Percentiles rank a stretch among this genome's conserved stretches.
phyloP scores from a whole-genome alignment of 2,888 invertebrate genomes.

The Furcula furcula region DNA sequence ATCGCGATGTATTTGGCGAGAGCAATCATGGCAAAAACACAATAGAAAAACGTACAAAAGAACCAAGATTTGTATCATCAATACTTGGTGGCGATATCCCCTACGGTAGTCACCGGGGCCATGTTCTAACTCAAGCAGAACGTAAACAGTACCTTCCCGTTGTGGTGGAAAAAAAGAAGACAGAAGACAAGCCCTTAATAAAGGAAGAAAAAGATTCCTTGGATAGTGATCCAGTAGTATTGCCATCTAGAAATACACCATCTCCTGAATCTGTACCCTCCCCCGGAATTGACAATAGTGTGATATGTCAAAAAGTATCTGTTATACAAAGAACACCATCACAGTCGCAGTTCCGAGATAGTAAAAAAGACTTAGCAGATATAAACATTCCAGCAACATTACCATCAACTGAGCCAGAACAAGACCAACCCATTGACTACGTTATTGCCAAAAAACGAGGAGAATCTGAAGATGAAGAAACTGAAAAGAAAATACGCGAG shows the following conservation, averaged over 20 bases:
- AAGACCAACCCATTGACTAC: constrained; percentile 94
- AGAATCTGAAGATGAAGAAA: constrained; percentile 85
- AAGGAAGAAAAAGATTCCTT: constrained; percentile 85
- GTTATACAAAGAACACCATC: constrained; percentile 92
- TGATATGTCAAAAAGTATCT: constrained; percentile 86
- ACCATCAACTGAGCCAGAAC: constrained; percentile 84
- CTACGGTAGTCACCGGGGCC: constrained; percentile 88
- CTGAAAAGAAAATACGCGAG: constrained; percentile 85
- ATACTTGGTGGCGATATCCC: constrained; percentile 91
- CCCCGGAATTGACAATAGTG: constrained; percentile 84
- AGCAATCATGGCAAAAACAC: constrained; percentile 48
- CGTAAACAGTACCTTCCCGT: constrained; percentile 88
- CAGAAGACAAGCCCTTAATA: constrained; percentile 75
- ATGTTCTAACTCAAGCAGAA: constrained; percentile 91
- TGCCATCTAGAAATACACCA: constrained; percentile 74
- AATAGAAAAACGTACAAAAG: constrained; percentile 65
- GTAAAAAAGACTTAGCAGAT: constrained; percentile 71
- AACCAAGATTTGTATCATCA: constrained; percentile 87
- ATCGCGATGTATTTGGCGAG: constrained; percentile 78
- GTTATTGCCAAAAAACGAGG: constrained; percentile 91
- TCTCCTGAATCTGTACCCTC: constrained; percentile 82
- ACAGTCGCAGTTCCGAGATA: constrained; percentile 72
- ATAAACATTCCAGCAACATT: constrained; percentile 76
- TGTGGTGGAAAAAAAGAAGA: constrained; percentile 80
- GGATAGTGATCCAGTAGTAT: constrained; percentile 83